phyloP scores from a whole-genome alignment of 2,797 vertebrate species.

The Tokudaia tokunoshimensis region DNA sequence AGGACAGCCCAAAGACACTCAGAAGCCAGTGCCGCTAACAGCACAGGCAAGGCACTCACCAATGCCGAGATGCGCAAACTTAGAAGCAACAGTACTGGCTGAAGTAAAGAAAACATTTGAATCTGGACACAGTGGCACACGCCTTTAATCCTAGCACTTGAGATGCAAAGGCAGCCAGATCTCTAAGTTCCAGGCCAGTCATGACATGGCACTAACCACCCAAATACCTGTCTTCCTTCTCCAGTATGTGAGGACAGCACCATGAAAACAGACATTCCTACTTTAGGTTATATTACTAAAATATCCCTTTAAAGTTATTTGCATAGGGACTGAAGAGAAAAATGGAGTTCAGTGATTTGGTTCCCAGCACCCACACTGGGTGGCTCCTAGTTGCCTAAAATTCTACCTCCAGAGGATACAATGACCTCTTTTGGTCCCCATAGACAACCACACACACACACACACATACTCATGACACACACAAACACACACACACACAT shows the following conservation, averaged over 20 bases:
- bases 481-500: neutral
- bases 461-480: neutral
- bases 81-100: conserved; percentile 76
- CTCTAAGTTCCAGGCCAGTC: no score
- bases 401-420: neutral
- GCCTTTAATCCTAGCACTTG: no score
- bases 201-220: no score
- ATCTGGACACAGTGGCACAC: neutral
- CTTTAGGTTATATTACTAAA: neutral
- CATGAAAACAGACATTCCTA: neutral
- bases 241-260: neutral
- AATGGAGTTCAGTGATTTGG: neutral
- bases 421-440: neutral
- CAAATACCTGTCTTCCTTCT: neutral
- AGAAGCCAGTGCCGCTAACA: conserved; percentile 9
- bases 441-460: neutral
- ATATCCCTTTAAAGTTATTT: neutral
- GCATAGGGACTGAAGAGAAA: neutral
- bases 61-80: conserved; percentile 60
- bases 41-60: conserved; percentile 34
- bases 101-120: conserved; percentile 86
- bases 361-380: neutral
- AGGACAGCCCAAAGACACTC: conserved; percentile 15
- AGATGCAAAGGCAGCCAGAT: no score
- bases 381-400: neutral